Conservation (phyloP, 2,113 vertebrate species). For the Phyllostomus discolor region DNA sequence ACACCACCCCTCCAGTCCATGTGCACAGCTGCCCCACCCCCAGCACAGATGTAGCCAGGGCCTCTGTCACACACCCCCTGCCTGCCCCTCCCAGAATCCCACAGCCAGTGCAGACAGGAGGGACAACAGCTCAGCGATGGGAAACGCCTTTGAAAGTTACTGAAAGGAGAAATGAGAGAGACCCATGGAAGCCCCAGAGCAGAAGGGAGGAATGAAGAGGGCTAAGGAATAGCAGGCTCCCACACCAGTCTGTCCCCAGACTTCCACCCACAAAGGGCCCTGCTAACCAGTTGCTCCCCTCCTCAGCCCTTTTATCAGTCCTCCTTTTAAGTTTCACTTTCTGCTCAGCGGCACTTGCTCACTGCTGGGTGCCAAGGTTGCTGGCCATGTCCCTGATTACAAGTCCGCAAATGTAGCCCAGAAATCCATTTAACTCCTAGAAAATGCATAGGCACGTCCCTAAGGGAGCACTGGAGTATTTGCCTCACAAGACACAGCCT, state of each 20-base stretch:
- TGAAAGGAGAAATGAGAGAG: not conserved
- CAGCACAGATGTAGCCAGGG: not conserved
- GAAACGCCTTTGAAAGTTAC: not conserved
- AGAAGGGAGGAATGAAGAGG: not conserved
- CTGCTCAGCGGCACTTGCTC: not conserved
- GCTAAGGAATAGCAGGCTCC: not conserved
- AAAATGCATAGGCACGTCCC: constrained; percentile 53
- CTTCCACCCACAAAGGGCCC: not conserved
- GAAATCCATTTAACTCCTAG: constrained; percentile 48
- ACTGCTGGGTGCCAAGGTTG: not conserved
- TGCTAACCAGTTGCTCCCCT: not conserved
- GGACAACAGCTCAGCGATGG: not conserved
- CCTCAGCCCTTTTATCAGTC: not conserved
- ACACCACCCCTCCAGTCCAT: not conserved
- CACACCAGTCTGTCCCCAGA: fast-evolving
- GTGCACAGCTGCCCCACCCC: not conserved
- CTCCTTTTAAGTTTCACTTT: constrained; percentile 42
- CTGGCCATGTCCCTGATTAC: not conserved
- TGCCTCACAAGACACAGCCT: not conserved
- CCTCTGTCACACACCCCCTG: fast-evolving
- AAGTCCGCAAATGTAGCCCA: constrained; percentile 15
- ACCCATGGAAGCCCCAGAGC: not conserved
- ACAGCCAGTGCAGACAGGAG: not conserved
- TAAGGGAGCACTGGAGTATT: not conserved
- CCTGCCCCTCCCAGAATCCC: not conserved